Base-by-base conservation (phyloP, 2,113 vertebrate genomes). In the Gadus chalcogrammus region DNA sequence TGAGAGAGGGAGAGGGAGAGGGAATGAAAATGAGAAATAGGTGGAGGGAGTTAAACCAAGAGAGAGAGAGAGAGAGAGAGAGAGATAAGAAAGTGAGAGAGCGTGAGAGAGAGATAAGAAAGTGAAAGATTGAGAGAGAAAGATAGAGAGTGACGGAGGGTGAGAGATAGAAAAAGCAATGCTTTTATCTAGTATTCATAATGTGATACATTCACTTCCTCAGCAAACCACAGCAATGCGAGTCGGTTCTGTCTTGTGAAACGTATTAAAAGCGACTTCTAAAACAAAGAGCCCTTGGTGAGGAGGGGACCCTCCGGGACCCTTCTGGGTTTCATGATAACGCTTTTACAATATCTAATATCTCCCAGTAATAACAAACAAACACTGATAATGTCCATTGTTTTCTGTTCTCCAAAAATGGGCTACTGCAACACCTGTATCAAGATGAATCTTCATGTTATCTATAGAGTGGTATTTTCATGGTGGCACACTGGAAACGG, bases 311-410 rank as follows among this genome's bases (percentile, higher is more conserved):
- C 9, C 5, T 18, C n/a, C 55, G 42, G 42, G 42, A 9, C 67
- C 61, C 63, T 58, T 24, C 22, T 72, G 76, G 71, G 68, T 27
- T 69, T 74, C 62, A 56, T 73, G 60, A 78, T 73, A 74, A 86
- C 74, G 65, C 68, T 76, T 79, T 67, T 16, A 63, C 58, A 67
- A 70, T 80, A 74, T 82, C 76, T 66, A 53, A 69, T 42, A 74
- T 79, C 75, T 72, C 58, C 63, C 58, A 78, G 82, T 76, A 85
- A 87, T 83, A 86, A 48, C 42, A 48, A 48, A 13, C 42, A 81
- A 63, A 79, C 77, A 65, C 18, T 69, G 70, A 81, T 80, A 71
- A 84, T 74, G 68, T 62, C 63, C 55, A 58, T 28, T 81, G 78
- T 64, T 64, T 81, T 79, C 65, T 75, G 35, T 61, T 20, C 52